phyloP scores from a whole-genome alignment of 2,797 vertebrate genomes.

The Neostethus bicornis region DNA sequence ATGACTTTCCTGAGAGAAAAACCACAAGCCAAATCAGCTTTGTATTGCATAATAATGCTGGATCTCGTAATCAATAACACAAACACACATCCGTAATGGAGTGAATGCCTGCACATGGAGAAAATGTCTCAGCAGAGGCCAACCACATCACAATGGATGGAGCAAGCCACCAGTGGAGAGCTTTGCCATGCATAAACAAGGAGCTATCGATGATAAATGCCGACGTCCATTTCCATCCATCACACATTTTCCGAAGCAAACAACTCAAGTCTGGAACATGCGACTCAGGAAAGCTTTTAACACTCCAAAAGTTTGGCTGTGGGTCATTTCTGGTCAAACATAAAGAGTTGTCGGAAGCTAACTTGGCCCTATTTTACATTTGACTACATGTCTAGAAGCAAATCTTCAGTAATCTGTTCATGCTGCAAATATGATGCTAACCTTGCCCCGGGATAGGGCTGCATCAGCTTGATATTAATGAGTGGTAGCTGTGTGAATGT shows the following conservation, averaged over 20 bases:
- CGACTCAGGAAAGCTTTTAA: conserved; percentile 53
- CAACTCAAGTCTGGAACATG: conserved; percentile 54
- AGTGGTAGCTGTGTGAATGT: conserved; percentile 23
- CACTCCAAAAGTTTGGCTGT: conserved; percentile 40
- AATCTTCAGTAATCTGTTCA: conserved; percentile 42
- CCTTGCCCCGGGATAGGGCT: conserved; percentile 37
- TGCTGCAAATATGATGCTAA: conserved; percentile 49
- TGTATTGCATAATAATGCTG: conserved; percentile 78
- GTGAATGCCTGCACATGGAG: conserved; percentile 72
- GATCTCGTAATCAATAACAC: conserved; percentile 77
- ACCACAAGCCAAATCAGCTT: conserved; percentile 80
- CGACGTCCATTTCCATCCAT: conserved; percentile 67
- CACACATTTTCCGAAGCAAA: conserved; percentile 65
- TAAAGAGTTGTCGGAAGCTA: conserved; percentile 35
- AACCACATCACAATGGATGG: conserved; percentile 69
- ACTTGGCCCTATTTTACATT: conserved; percentile 45
- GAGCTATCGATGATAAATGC: conserved; percentile 67
- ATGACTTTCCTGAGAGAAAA: conserved; percentile 78
- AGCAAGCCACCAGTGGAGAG: conserved; percentile 66
- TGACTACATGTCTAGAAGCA: conserved; percentile 25
- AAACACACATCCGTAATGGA: conserved; percentile 74
- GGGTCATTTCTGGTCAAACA: conserved; percentile 46
- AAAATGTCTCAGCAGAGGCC: conserved; percentile 75
- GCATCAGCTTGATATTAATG: conserved; percentile 21
- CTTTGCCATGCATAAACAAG: conserved; percentile 69